Conservation (phyloP, 1,140 invertebrate genomes). For the Dendroctonus valens region DNA sequence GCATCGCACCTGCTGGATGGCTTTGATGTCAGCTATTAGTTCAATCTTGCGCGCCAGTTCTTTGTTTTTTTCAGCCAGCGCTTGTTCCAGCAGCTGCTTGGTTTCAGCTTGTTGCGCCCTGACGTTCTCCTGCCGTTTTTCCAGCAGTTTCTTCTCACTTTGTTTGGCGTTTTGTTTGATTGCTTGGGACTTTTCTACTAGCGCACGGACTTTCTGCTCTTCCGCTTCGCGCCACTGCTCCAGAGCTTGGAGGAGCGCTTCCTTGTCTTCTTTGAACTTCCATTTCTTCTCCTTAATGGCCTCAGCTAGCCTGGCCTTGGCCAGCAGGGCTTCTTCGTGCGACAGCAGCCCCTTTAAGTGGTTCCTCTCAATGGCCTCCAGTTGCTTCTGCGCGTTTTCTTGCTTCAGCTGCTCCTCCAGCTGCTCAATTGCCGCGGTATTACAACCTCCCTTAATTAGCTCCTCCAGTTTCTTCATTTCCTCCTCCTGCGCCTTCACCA, state of each 20-base stretch:
- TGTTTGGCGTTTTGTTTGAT: constrained; percentile 52
- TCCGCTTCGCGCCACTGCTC: constrained; percentile 53
- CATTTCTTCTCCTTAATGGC: constrained; percentile 55
- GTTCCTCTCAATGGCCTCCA: constrained; percentile 56
- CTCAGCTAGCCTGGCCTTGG: constrained; percentile 52
- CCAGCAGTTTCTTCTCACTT: constrained; percentile 49
- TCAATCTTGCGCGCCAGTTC: constrained; percentile 53
- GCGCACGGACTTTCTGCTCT: constrained; percentile 51
- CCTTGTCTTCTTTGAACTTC: constrained; percentile 53
- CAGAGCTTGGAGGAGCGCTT: constrained; percentile 52
- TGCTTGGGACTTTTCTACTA: constrained; percentile 52
- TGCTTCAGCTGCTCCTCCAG: constrained; percentile 52
- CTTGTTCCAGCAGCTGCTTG: constrained; percentile 48
- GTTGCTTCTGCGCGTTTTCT: constrained; percentile 52
- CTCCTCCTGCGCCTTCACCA: constrained; percentile 52
- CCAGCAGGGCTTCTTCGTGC: constrained; percentile 57
- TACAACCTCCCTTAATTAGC: constrained; percentile 51
- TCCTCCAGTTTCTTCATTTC: constrained; percentile 56
- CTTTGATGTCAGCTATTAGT: constrained; percentile 58
- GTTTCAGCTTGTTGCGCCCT: constrained; percentile 52
- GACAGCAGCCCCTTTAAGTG: constrained; percentile 57
- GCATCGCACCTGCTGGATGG: constrained; percentile 47
- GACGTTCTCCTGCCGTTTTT: constrained; percentile 52
- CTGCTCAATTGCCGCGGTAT: constrained; percentile 48
- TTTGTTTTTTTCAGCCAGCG: constrained; percentile 51